Evolutionary conservation across 2,113 vertebrate genomes (phyloP).

Genomic region (Ciconia maguari): DNA sequence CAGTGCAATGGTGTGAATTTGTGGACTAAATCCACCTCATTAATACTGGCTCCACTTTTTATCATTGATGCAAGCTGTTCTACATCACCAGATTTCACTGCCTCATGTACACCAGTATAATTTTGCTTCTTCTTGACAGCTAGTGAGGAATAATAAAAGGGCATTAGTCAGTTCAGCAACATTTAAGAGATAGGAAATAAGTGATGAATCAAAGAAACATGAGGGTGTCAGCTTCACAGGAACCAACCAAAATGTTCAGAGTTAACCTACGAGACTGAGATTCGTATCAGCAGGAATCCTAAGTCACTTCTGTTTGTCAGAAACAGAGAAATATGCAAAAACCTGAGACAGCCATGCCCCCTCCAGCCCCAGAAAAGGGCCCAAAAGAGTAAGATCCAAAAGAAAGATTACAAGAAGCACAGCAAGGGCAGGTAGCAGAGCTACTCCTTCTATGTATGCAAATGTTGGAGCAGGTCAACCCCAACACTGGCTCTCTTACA

Average conservation of each 20-base stretch:
- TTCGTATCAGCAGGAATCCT: neutral
- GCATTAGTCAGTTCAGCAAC: neutral
- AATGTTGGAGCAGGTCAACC: neutral
- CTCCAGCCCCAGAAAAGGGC: neutral
- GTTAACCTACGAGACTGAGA: neutral
- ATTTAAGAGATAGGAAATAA: neutral
- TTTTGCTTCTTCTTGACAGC: conserved; percentile 59
- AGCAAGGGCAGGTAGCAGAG: neutral
- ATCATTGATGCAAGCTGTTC: conserved; percentile 70
- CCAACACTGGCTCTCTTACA: neutral
- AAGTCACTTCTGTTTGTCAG: neutral
- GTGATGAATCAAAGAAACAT: neutral
- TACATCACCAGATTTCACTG: conserved; percentile 74
- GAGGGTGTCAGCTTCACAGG: neutral
- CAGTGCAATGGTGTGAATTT: conserved; percentile 79
- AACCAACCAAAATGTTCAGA: neutral
- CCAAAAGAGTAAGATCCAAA: neutral
- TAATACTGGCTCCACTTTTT: conserved; percentile 65
- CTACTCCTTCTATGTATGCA: neutral
- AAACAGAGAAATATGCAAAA: neutral
- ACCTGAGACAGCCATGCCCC: neutral
- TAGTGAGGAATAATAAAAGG: conserved; percentile 30
- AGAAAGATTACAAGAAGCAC: neutral
- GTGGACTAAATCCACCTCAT: conserved; percentile 74
- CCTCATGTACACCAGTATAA: conserved; percentile 67